Conservation (phyloP, 2,888 invertebrate species). For the Aquatica leii region DNA sequence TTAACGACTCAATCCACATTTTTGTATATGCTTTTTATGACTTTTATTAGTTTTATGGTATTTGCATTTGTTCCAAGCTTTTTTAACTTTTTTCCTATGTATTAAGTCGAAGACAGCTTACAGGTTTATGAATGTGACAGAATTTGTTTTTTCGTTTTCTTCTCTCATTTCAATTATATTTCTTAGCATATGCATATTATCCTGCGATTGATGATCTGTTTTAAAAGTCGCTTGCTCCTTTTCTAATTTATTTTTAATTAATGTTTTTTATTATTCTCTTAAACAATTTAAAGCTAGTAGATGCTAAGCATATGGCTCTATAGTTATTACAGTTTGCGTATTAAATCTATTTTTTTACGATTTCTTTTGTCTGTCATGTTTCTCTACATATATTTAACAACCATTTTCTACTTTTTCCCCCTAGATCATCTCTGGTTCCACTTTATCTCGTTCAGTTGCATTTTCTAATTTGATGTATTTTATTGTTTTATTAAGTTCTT, state of each 20-base stretch:
- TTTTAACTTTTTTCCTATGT: not conserved
- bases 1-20: not conserved
- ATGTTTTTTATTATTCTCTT: not conserved
- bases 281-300: not conserved
- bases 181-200: not conserved
- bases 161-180: too few relatives aligned
- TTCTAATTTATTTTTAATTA: not conserved
- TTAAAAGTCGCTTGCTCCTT: not conserved
- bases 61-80: not conserved
- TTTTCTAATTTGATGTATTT: too few relatives aligned
- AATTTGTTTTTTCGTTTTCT: too few relatives aligned
- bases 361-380: not conserved
- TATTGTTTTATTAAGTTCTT: too few relatives aligned
- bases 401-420: not conserved
- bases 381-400: not conserved
- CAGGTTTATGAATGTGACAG: too few relatives aligned
- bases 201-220: not conserved
- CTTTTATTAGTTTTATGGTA: not conserved
- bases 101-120: too few relatives aligned
- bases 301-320: not conserved
- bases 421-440: not conserved
- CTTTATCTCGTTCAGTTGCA: not conserved
- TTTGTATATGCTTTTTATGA: not conserved
- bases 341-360: not conserved
- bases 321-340: not conserved